Evolutionary conservation across 2,888 invertebrate species (phyloP).

Genomic region (Chymomyza procnemis): DNA sequence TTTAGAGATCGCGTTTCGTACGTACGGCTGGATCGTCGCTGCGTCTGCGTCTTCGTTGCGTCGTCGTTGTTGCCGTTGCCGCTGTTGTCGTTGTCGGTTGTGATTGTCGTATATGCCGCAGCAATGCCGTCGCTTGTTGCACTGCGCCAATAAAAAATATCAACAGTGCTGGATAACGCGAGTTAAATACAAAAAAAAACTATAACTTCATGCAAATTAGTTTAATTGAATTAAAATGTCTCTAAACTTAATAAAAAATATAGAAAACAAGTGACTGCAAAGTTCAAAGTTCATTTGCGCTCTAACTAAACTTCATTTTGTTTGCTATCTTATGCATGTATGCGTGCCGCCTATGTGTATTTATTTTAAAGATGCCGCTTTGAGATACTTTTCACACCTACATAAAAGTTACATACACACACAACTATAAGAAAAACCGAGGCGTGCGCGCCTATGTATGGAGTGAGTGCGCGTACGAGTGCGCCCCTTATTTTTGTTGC

Average conservation of each 20-base stretch:
- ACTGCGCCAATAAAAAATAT: not conserved
- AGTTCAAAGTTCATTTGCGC: not conserved
- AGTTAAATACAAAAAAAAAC: not conserved
- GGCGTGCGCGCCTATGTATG: constrained; percentile 46
- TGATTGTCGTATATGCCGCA: constrained; percentile 13
- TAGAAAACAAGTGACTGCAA: not conserved
- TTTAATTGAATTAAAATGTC: not conserved
- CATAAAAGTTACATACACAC: constrained; percentile 22
- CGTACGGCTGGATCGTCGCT: constrained; percentile 38
- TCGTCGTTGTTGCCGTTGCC: constrained; percentile 1
- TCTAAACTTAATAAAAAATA: constrained; percentile 2
- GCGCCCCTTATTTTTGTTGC: constrained; percentile 47
- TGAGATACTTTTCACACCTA: constrained; percentile 46
- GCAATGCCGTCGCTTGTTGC: constrained; percentile 20
- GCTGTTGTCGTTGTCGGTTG: not conserved
- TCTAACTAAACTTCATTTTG: not conserved
- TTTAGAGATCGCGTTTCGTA: constrained; percentile 76
- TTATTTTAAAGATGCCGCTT: constrained; percentile 16
- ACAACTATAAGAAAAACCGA: constrained; percentile 50
- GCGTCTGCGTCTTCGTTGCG: constrained; percentile 28
- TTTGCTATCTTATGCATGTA: not conserved
- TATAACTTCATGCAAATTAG: not conserved
- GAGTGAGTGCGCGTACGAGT: constrained; percentile 10
- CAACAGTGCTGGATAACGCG: not conserved
- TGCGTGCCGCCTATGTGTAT: too few relatives aligned